Evolutionary conservation across 1,140 invertebrate genomes (phyloP).

Genomic region (Caligus rogercresseyi): DNA sequence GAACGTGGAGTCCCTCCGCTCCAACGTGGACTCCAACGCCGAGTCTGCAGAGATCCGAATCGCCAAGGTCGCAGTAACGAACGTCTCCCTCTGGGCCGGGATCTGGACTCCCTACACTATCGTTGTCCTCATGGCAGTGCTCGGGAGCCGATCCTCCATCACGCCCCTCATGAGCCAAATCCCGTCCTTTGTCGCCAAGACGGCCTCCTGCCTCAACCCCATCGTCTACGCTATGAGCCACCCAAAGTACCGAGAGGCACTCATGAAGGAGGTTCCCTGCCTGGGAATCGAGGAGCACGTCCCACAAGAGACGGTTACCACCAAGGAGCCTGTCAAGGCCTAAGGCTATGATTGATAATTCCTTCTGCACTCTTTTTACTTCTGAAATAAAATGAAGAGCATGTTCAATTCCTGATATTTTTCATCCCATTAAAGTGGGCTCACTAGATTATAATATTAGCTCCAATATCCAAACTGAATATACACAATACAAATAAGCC

Average conservation of each 20-base stretch:
- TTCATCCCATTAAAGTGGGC: too few species aligned
- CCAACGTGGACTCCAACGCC: conserved; percentile 23
- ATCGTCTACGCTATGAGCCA: conserved; percentile 26
- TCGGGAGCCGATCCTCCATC: conserved; percentile 26
- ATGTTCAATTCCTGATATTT: too few species aligned
- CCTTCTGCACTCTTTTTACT: too few species aligned
- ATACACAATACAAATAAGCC: too few species aligned
- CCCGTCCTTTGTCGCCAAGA: conserved; percentile 22
- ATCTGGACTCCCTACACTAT: conserved; percentile 32
- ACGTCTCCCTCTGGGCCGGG: conserved; percentile 28
- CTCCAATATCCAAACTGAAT: too few species aligned
- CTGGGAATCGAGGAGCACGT: conserved; percentile 15
- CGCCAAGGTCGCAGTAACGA: conserved; percentile 31
- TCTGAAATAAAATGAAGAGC: too few species aligned
- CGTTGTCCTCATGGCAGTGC: conserved; percentile 25
- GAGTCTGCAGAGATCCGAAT: conserved; percentile 26
- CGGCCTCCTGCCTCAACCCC: conserved; percentile 25
- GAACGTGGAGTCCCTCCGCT: conserved; percentile 29
- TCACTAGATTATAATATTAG: too few species aligned
- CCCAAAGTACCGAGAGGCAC: conserved; percentile 24
- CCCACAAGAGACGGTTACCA: not conserved
- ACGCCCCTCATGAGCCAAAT: conserved; percentile 26
- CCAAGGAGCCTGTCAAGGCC: conserved; percentile 16
- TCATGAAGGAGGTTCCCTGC: conserved; percentile 17
- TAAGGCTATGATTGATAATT: too few species aligned